A percentile compares a stretch with the other conserved stretches of the same genome.
Conservation (phyloP, 2,888 invertebrate species). For the Perizoma affinitatum region DNA sequence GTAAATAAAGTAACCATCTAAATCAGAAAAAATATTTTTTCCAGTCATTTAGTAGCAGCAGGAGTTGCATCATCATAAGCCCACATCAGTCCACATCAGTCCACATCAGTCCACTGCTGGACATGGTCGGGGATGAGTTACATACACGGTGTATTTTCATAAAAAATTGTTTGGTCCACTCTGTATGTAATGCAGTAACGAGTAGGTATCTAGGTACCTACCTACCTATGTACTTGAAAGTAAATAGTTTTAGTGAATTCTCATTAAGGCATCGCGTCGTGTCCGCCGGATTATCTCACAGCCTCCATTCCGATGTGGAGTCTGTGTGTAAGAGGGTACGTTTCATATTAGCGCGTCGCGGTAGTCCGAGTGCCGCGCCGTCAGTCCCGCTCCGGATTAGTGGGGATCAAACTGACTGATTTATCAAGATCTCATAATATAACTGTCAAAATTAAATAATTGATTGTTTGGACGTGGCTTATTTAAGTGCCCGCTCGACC, state of each 20-base stretch:
- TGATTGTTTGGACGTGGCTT: slow-evolving; percentile 39
- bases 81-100: no score
- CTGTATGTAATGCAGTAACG: neutral
- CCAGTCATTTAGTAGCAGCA: no score
- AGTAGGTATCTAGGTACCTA: neutral
- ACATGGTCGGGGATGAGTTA: no score
- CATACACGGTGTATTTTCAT: no score
- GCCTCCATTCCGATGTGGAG: neutral
- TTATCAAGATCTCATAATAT: slow-evolving; percentile 39
- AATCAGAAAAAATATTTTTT: no score
- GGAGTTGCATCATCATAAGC: no score
- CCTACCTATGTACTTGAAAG: neutral
- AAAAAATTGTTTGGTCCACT: no score
- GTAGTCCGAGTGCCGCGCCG: slow-evolving; percentile 16
- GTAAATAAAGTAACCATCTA: no score
- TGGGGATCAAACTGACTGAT: slow-evolving; percentile 37
- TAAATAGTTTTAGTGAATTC: slow-evolving; percentile 17
- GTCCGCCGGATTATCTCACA: slow-evolving; percentile 21
- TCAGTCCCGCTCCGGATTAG: slow-evolving; percentile 38
- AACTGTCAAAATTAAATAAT: slow-evolving; percentile 42
- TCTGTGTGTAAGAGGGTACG: neutral
- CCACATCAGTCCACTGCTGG: no score
- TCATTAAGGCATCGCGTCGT: slow-evolving; percentile 20
- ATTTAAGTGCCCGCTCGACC: slow-evolving; percentile 8
- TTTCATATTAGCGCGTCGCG: no score